Percentiles rank a stretch among this genome's conserved stretches.
Evolutionary conservation across 2,797 vertebrate genomes (phyloP).

Genomic region (Etheostoma nigrum): DNA sequence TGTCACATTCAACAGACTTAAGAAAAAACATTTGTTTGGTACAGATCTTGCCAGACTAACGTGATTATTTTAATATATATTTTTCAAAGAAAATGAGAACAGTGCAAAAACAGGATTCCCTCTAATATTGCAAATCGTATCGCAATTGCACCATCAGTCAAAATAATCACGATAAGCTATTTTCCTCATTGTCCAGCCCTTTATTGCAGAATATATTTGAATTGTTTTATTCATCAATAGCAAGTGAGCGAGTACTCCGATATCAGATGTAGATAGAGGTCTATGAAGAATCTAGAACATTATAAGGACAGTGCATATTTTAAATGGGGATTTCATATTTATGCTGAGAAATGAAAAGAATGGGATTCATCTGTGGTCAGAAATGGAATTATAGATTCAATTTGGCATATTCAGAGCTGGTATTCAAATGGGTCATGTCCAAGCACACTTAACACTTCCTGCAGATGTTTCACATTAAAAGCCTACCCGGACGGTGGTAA

Average conservation of each 20-base stretch:
- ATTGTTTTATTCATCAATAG: conserved; percentile 14
- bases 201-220: neutral
- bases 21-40: no score
- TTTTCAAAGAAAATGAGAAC: no score
- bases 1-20: no score
- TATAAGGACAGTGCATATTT: neutral
- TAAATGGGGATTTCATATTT: neutral
- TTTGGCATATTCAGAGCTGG: neutral
- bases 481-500: fast-evolving
- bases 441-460: neutral
- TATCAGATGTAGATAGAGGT: neutral
- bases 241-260: neutral
- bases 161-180: no score
- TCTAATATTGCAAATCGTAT: no score
- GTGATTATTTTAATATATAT: no score
- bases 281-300: no score
- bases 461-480: neutral
- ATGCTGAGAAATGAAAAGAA: neutral
- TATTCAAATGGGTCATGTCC: neutral
- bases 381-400: neutral
- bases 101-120: no score
- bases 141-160: no score
- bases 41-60: no score
- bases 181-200: no score
- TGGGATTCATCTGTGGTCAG: neutral